Evolutionary conservation across 2,888 invertebrate genomes (phyloP).

Genomic region (Acrobasis repandana): DNA sequence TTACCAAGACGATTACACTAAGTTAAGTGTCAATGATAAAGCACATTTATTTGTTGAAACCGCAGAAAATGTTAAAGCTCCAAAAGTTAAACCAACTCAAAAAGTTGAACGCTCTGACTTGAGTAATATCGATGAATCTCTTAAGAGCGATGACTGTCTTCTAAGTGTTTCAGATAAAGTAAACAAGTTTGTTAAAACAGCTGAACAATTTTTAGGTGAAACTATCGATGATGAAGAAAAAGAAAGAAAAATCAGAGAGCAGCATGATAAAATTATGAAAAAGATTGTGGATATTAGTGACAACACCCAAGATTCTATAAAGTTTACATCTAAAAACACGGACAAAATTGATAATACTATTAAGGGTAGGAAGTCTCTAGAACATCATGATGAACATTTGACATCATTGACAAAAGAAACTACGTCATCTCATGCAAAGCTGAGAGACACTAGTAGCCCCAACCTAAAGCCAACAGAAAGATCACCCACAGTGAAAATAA

Average conservation of each 20-base stretch:
- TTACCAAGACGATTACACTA: constrained; percentile 74
- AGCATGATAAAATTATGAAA: constrained; percentile 71
- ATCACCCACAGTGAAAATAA: constrained; percentile 60
- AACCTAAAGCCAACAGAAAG: constrained; percentile 51
- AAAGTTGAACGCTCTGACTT: constrained; percentile 78
- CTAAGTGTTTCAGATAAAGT: constrained; percentile 86
- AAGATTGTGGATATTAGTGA: constrained; percentile 57
- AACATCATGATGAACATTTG: constrained; percentile 39
- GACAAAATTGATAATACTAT: constrained; percentile 32
- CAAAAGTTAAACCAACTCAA: constrained; percentile 60
- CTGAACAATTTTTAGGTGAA: constrained; percentile 78
- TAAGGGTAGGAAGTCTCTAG: constrained; percentile 32
- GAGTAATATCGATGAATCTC: constrained; percentile 80
- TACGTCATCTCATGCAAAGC: constrained; percentile 51
- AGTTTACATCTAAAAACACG: constrained; percentile 31
- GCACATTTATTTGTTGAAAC: constrained; percentile 85
- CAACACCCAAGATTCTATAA: constrained; percentile 29
- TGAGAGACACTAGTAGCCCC: constrained; percentile 46
- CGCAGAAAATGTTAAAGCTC: constrained; percentile 79
- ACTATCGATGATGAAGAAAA: constrained; percentile 60
- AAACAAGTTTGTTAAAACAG: constrained; percentile 84
- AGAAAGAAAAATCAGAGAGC: constrained; percentile 69
- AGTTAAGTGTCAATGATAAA: constrained; percentile 85
- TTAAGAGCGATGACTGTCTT: constrained; percentile 83
- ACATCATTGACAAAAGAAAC: constrained; percentile 50